Evolutionary conservation across 2,113 vertebrate species (phyloP).

Genomic region (Oreochromis niloticus): DNA sequence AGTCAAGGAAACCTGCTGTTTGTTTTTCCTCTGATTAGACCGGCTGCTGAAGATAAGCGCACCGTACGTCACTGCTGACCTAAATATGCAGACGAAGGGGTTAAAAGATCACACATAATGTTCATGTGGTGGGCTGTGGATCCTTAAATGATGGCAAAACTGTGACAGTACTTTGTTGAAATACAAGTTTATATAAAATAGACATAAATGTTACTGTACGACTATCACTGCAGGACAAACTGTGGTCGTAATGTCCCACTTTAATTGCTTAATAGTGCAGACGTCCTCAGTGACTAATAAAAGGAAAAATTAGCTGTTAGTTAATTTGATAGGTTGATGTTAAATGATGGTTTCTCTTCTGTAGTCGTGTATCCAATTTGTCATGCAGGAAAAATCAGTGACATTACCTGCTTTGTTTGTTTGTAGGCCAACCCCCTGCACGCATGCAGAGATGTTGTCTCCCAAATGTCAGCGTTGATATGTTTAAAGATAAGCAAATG

Average conservation of each 20-base stretch:
- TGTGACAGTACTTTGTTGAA: neutral
- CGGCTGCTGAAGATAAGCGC: slow-evolving; percentile 17
- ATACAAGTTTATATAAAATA: neutral
- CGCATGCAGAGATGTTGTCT: neutral
- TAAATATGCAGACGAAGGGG: neutral
- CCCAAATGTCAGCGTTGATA: neutral
- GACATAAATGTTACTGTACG: neutral
- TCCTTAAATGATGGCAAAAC: neutral
- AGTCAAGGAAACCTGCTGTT: slow-evolving; percentile 37
- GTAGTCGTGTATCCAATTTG: neutral
- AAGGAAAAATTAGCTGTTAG: neutral
- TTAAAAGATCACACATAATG: neutral
- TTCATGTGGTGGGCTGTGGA: neutral
- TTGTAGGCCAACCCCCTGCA: neutral
- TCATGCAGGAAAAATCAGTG: neutral
- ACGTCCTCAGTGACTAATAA: neutral
- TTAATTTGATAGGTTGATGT: neutral
- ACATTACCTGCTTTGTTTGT: neutral
- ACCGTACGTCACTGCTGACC: slow-evolving; percentile 8
- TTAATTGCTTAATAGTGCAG: neutral
- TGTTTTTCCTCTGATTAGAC: slow-evolving; percentile 45
- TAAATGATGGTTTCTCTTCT: neutral
- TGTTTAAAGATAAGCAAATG: neutral
- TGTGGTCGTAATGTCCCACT: neutral
- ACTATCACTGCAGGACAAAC: neutral